Base-by-base conservation (phyloP, 2,113 vertebrate species). In the Limnothrissa miodon region DNA sequence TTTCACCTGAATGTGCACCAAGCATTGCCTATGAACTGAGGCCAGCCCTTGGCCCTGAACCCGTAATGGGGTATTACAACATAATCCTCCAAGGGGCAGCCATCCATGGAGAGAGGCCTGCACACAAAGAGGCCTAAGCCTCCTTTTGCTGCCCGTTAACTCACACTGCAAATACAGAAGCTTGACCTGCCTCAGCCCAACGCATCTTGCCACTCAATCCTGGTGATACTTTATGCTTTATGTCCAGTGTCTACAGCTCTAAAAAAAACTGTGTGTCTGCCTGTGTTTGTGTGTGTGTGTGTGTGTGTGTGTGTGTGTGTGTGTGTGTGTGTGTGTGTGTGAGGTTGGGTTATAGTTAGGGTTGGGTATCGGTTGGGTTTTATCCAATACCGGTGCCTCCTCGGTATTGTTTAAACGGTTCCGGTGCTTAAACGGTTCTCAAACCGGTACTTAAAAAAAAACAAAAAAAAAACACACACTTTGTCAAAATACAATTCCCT, bases 91-190 rank as follows among this genome's bases (percentile, higher is more conserved):
- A 70, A 29, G 25, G 62, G 62, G 62, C 62, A 70, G 25, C 62
- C 62, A 70, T 70, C 62, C 62, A 70, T 70, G 62, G 62, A 70
- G 62, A 70, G 62, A 29, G 62, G n/a, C 29, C 62, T 33, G 62
- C 33, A 33, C 62, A 70, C 62, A 70, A 70, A 70, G 62, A 33
- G 29, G 13, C 62, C 62, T 70, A 70, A 70, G 62, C 62, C 62
- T 70, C 11, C 62, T 70, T 70, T 33, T 36, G 1, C 29, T 13
- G 25, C 29, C 10, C 29, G 62, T 29, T 70, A 15, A 70, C 29
- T 33, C 29, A 1, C 29, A 70, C 25, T 15, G 25, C 29, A 15
- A 70, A 70, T 70, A 17, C 62, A 33, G 62, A 13, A 70, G 29
- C 62, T 70, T 70, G 62, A 70, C 62, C 62, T 33, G 25, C 36